Percentiles rank a stretch among this genome's conserved stretches.
Conservation (phyloP, 37 sponge, comb jelly and placozoan genomes). For the Aplysina aerophoba region DNA sequence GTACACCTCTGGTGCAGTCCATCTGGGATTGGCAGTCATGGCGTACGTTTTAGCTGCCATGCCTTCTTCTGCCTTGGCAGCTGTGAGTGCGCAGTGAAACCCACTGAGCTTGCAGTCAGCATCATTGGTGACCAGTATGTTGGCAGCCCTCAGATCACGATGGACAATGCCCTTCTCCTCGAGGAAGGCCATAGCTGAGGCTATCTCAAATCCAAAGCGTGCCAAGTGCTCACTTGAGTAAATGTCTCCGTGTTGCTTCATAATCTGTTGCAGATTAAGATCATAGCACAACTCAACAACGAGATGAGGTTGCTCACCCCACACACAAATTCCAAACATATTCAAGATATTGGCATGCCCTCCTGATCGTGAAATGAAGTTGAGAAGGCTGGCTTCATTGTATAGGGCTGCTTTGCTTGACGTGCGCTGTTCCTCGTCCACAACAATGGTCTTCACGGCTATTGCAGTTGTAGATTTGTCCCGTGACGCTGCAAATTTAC, state of each 20-base stretch:
- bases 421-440: not conserved
- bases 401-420: not conserved
- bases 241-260: not conserved
- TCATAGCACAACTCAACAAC: not conserved
- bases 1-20: slow-evolving; percentile 24
- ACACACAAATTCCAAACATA: slow-evolving; percentile 9
- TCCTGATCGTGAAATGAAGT: not conserved
- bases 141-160: not conserved
- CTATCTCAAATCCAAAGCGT: not conserved
- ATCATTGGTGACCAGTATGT: not conserved
- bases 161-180: slow-evolving; percentile 6
- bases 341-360: not conserved
- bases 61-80: not conserved
- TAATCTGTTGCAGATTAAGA: not conserved
- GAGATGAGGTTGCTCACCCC: slow-evolving; percentile 1
- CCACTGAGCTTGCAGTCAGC: slow-evolving; percentile 13
- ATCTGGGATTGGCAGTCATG: not conserved
- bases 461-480: not conserved
- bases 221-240: not conserved
- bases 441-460: not conserved
- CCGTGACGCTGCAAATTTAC: not conserved
- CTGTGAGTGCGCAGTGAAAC: not conserved
- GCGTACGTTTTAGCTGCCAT: not conserved
- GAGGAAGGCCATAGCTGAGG: slow-evolving; percentile 22
- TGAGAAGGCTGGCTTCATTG: not conserved